phyloP scores from a whole-genome alignment of 2,113 vertebrate genomes.

The Polypterus bichir region DNA sequence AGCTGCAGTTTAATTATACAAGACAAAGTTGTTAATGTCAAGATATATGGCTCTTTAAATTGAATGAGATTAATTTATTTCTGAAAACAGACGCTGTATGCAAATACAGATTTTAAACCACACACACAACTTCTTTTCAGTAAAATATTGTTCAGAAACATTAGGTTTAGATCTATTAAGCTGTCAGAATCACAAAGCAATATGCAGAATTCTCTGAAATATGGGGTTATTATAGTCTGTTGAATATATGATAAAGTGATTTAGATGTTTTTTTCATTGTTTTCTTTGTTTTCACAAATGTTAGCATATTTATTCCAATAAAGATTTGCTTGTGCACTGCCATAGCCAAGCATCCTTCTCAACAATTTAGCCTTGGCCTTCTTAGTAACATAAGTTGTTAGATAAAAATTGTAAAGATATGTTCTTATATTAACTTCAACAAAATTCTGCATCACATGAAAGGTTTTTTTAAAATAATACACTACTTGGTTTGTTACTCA shows the following conservation, averaged over 20 bases:
- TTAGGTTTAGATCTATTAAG: neutral
- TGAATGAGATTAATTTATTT: conserved; percentile 6
- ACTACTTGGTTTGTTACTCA: too few species aligned
- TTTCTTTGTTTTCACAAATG: neutral
- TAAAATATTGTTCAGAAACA: conserved; percentile 6
- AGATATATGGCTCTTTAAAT: neutral
- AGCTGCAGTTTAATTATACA: neutral
- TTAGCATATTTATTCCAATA: too few species aligned
- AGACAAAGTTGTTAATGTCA: neutral
- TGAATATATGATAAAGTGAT: too few species aligned
- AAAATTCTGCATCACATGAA: too few species aligned
- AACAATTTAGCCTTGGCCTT: too few species aligned
- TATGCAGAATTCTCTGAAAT: conserved; percentile 3
- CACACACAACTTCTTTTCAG: conserved; percentile 7
- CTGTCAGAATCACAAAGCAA: conserved; percentile 1
- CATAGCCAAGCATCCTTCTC: too few species aligned
- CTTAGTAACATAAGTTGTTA: too few species aligned
- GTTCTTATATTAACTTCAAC: too few species aligned
- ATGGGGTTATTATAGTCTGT: neutral
- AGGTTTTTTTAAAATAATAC: too few species aligned
- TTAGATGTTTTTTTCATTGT: neutral
- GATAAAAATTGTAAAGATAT: too few species aligned
- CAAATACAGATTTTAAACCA: neutral
- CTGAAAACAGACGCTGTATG: conserved; percentile 1
- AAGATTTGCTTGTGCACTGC: too few species aligned